Evolutionary conservation across 2,888 invertebrate genomes (phyloP).

Genomic region (Hymenopus coronatus): DNA sequence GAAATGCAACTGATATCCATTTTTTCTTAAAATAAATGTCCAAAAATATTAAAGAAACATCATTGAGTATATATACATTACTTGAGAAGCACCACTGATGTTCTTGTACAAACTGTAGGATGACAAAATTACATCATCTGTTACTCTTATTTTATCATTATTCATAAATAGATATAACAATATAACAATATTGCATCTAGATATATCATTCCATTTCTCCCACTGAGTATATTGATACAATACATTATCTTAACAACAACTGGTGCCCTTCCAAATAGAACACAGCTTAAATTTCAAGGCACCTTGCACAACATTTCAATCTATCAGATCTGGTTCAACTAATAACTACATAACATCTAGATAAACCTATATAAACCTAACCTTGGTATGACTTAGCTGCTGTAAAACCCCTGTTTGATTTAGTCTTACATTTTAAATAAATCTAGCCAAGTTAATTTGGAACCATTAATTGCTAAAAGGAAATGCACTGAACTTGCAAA

Average conservation of each 20-base stretch:
- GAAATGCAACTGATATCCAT: not conserved
- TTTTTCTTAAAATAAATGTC: not conserved
- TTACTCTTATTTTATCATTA: not conserved
- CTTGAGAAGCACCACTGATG: not conserved
- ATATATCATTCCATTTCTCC: not conserved
- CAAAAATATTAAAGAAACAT: not conserved
- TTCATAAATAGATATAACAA: not conserved
- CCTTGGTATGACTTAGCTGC: not conserved
- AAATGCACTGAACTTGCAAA: not conserved
- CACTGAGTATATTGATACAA: conserved; percentile 1
- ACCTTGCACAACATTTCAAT: not conserved
- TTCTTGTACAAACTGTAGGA: not conserved
- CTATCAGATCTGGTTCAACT: not conserved
- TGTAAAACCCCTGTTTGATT: not conserved
- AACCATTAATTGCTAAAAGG: not conserved
- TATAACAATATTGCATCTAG: not conserved
- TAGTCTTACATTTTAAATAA: not conserved
- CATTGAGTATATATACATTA: not conserved
- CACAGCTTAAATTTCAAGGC: conserved; percentile 8
- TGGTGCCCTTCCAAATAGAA: conserved; percentile 3
- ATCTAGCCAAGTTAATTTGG: not conserved
- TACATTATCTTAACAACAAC: conserved; percentile 6
- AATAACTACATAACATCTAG: conserved; percentile 1
- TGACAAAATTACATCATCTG: not conserved
- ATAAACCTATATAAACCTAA: not conserved